Base-by-base conservation (phyloP, 2,888 invertebrate genomes). In the Sympetrum striolatum region DNA sequence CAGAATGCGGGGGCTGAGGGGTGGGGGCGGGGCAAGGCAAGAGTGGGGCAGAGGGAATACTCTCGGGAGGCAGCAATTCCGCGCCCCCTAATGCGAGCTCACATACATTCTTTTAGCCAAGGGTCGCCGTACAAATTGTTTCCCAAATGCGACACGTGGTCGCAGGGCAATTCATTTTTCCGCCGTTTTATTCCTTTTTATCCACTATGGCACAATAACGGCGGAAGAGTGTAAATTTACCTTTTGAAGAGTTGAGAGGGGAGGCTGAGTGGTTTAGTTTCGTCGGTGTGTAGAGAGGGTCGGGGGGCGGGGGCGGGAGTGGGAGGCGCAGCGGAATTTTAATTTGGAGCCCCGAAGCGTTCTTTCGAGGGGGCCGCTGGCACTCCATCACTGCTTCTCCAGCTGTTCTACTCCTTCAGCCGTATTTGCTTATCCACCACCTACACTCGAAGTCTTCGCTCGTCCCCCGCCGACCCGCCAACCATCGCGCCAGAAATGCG, bases 141-240 rank as follows among this genome's bases (percentile, higher is more conserved):
- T 86, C 86, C 86, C 64, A 86, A 86, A 86, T 86, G 86, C 64
- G 86, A 86, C 86, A 64, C 86, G 86, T 60, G 82, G 82, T 82
- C 82, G 82, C 82, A 35, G 4, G 64, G 60, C 86, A 39, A 86
- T 86, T 86, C 86, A 86, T 86, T 86, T 60, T 60, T 60, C 60
- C 18, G 37, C 60, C 58, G 53, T 86, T 86, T 86, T 60, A 86
- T 60, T 86, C 86, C 86, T 86, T 86, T 86, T 86, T 86, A 60
- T 86, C 53, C 86, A 25, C 86, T 86, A 86, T 86, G 22, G 86
- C 86, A 86, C 86, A 86, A 86, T 86, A 86, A 86, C 37, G 60
- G 58, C 86, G 86, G 86, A 64, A 86, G 35, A 60, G 64, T 37
- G 86, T 86, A 86, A 86, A 86, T 86, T 64, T 64, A 86, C 86